A percentile compares a stretch with the other conserved stretches of the same genome.
Conservation (phyloP, 1,140 invertebrate species). For the Neodiprion lecontei region DNA sequence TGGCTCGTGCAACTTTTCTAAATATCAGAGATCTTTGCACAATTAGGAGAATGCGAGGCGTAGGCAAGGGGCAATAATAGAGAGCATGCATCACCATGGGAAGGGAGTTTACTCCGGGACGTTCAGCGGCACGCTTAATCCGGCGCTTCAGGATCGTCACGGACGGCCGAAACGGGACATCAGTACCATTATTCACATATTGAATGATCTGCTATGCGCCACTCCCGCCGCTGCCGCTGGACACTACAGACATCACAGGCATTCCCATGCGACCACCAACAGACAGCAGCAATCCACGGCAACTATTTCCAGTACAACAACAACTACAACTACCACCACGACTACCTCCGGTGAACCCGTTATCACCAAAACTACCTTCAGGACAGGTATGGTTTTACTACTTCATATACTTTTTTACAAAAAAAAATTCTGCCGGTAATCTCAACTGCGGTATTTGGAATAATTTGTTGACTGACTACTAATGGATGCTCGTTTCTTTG, state of each 20-base stretch:
- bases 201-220: constrained; percentile 91
- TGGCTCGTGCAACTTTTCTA: not conserved
- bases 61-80: constrained; percentile 83
- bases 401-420: not conserved
- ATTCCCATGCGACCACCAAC: constrained; percentile 32
- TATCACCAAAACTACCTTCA: constrained; percentile 33
- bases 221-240: constrained; percentile 67
- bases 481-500: not conserved
- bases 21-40: constrained; percentile 6
- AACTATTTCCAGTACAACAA: constrained; percentile 26
- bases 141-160: constrained; percentile 89
- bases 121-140: constrained; percentile 88
- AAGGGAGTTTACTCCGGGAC: constrained; percentile 88
- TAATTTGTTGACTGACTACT: not conserved
- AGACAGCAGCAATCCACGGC: constrained; percentile 42
- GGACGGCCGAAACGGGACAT: constrained; percentile 91
- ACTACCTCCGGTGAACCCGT: constrained; percentile 31
- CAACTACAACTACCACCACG: constrained; percentile 28
- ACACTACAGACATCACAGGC: constrained; percentile 56
- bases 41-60: constrained; percentile 56
- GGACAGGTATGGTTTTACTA: constrained; percentile 28
- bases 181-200: constrained; percentile 93
- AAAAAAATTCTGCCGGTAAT: too few relatives aligned
- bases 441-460: constrained; percentile 5
- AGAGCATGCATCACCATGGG: constrained; percentile 92